phyloP scores from a whole-genome alignment of 2,797 vertebrate species.

The Arctocebus calabarensis region DNA sequence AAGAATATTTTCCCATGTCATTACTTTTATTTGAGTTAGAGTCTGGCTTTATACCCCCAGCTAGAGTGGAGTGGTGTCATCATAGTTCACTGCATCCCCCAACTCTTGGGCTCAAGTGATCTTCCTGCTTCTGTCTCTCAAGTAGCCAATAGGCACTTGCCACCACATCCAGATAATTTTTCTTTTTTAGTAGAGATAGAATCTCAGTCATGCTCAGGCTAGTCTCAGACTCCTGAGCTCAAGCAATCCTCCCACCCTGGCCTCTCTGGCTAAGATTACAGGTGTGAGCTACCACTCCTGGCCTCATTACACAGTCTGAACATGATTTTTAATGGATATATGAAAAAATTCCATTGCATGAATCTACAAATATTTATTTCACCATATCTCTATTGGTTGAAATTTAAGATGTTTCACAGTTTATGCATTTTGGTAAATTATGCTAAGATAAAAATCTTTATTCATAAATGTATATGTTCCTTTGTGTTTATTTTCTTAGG shows the following conservation, averaged over 20 bases:
- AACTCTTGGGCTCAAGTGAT: neutral
- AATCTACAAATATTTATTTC: neutral
- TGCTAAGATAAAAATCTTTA: neutral
- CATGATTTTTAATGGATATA: neutral
- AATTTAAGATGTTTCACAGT: neutral
- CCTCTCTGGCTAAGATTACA: neutral
- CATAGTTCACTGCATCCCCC: neutral
- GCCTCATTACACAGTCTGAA: neutral
- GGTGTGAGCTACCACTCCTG: neutral
- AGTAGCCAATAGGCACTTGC: neutral
- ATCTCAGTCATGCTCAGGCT: neutral
- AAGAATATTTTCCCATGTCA: neutral
- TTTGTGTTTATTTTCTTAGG: neutral
- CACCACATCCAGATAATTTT: neutral
- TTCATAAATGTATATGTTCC: neutral
- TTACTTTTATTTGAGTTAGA: neutral
- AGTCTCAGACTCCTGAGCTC: neutral
- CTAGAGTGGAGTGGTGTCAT: neutral
- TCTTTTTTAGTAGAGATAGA: neutral
- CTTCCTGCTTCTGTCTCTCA: neutral
- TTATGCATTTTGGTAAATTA: conserved; percentile 19
- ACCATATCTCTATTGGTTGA: conserved; percentile 1
- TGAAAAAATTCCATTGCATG: neutral
- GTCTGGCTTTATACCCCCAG: neutral
- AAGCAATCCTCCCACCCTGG: neutral